Percentiles rank a stretch among this genome's conserved stretches.
phyloP scores from a whole-genome alignment of 2,888 invertebrate genomes.

The Acronicta psi region DNA sequence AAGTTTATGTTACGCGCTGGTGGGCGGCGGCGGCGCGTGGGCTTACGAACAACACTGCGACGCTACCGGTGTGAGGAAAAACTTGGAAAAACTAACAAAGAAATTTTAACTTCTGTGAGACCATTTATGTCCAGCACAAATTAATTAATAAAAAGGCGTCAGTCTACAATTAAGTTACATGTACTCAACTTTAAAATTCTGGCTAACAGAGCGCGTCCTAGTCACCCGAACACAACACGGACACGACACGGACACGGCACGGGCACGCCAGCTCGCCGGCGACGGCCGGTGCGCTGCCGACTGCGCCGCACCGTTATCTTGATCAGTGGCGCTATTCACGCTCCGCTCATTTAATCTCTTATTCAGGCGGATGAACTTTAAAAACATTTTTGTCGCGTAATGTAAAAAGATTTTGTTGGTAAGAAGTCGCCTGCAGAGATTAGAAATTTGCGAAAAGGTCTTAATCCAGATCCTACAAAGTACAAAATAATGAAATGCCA shows the following conservation, averaged over 20 bases:
- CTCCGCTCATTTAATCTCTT: conserved; percentile 57
- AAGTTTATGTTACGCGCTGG: conserved; percentile 14
- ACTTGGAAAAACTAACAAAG: too few relatives aligned
- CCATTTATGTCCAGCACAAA: too few relatives aligned
- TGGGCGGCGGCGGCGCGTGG: conserved; percentile 18
- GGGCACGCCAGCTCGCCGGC: neutral
- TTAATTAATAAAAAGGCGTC: conserved; percentile 8
- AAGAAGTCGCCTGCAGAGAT: conserved; percentile 1
- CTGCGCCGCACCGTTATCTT: conserved; percentile 25
- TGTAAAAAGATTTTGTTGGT: conserved; percentile 21
- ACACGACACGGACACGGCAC: conserved; percentile 2
- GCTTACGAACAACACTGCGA: neutral
- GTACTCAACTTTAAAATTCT: neutral
- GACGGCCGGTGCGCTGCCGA: neutral
- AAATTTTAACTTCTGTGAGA: neutral
- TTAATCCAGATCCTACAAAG: too few relatives aligned
- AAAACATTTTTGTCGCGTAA: conserved; percentile 56
- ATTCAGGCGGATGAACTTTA: conserved; percentile 55
- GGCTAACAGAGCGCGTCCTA: conserved; percentile 2
- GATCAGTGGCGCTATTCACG: conserved; percentile 38
- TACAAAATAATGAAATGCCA: too few relatives aligned
- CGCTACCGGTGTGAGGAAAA: too few relatives aligned
- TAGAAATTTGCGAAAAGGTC: neutral
- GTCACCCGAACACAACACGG: conserved; percentile 3
- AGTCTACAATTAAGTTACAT: conserved; percentile 5